Percentiles rank a stretch among this genome's conserved stretches.
These are phyloP conservation scores for Alca torda DNA, from an alignment of 2,797 vertebrate genomes.

Conservation along the genomic window DNA sequence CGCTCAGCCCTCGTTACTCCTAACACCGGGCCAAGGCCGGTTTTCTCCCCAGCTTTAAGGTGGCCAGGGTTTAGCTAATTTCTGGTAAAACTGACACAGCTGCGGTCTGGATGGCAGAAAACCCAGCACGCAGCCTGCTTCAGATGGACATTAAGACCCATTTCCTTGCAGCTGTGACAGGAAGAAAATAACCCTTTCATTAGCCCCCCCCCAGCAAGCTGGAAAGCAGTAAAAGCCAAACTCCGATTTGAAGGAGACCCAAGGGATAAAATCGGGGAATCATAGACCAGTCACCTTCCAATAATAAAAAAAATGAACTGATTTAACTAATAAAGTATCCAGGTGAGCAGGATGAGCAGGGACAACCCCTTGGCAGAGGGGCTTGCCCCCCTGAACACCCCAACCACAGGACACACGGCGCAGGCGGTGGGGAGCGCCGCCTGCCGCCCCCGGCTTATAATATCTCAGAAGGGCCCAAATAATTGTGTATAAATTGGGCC, in stretches of 20 bases:
- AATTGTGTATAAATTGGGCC: not conserved
- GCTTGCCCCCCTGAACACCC: fast-evolving
- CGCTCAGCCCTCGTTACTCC: not conserved
- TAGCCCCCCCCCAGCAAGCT: not conserved
- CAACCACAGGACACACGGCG: not conserved
- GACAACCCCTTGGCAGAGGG: not conserved
- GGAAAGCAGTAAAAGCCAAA: not conserved
- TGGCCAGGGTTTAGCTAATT: not conserved
- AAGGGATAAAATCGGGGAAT: not conserved
- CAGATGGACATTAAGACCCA: not conserved
- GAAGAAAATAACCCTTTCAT: not conserved
- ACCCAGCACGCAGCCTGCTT: not conserved
- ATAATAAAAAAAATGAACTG: not conserved
- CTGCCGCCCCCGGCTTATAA: not conserved
- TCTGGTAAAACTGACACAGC: not conserved
- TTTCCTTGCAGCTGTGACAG: not conserved
- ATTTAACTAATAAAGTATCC: not conserved
- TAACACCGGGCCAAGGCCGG: not conserved
- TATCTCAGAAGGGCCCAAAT: not conserved
- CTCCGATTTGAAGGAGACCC: not conserved
- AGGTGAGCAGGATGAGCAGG: not conserved
- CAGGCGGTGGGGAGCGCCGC: not conserved
- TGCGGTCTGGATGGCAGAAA: not conserved
- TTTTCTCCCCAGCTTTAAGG: not conserved
- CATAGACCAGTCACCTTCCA: not conserved